These are phyloP conservation scores for Cavia porcellus DNA, from an alignment of 2,113 vertebrate genomes.

Conservation along the genomic window DNA sequence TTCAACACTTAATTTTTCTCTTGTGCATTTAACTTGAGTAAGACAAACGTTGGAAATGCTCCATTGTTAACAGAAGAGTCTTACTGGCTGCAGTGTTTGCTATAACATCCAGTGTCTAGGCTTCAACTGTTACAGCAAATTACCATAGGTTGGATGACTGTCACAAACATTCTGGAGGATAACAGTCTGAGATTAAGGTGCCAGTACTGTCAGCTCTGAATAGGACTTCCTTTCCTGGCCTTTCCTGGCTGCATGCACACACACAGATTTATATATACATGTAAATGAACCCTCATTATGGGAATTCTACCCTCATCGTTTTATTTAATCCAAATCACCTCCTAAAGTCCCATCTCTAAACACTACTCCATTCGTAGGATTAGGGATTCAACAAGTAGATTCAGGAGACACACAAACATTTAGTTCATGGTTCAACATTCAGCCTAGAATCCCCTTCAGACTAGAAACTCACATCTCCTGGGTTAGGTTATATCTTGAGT, in stretches of 20 bases:
- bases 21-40: background rate
- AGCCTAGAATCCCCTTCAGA: background rate
- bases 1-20: constrained; percentile 16
- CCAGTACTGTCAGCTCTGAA: background rate
- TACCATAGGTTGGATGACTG: background rate
- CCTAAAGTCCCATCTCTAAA: background rate
- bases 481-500: background rate
- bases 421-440: background rate
- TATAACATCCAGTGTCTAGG: background rate
- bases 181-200: background rate
- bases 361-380: background rate
- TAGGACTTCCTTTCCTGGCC: background rate
- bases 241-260: background rate
- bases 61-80: background rate
- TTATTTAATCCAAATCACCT: background rate
- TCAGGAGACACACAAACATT: background rate
- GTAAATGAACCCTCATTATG: background rate
- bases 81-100: background rate
- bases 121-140: background rate
- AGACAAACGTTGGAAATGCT: background rate
- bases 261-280: background rate
- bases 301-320: background rate
- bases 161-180: background rate
- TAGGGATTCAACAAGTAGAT: background rate
- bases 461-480: background rate